Conservation (phyloP, 2,797 vertebrate species). For the Numenius phaeopus region DNA sequence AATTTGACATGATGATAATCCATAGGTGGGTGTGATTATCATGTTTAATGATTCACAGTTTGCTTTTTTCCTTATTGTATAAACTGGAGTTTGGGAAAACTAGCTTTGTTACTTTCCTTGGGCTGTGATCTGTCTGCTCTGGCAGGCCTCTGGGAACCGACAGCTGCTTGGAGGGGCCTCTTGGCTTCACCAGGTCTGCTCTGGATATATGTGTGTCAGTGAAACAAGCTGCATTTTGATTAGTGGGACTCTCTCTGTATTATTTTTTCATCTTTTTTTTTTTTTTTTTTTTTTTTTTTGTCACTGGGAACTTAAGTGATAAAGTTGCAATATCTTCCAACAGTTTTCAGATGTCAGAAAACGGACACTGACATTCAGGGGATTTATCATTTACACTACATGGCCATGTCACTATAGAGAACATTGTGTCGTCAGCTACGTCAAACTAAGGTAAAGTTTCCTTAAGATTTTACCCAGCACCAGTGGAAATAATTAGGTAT, state of each 20-base stretch:
- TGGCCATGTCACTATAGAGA: fast-evolving
- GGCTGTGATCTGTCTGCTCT: not conserved
- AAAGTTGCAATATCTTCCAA: not conserved
- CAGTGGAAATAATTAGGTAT: not conserved
- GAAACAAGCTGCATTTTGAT: not conserved
- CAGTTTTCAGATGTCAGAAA: not conserved
- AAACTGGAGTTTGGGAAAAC: not conserved
- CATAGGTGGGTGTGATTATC: fast-evolving
- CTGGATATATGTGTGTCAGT: not conserved
- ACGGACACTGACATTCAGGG: not conserved
- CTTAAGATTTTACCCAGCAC: not conserved
- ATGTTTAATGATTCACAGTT: not conserved
- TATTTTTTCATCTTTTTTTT: not conserved
- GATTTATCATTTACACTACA: not conserved
- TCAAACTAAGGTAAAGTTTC: not conserved
- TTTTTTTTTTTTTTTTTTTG: not conserved
- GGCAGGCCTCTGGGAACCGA: not conserved
- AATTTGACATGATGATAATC: not conserved
- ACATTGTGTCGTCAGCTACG: not conserved
- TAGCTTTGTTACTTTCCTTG: not conserved
- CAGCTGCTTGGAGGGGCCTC: not conserved
- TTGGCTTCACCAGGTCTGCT: not conserved
- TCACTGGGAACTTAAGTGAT: not conserved
- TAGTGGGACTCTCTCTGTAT: not conserved
- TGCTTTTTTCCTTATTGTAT: not conserved